A percentile compares a stretch with the other conserved stretches of the same genome.
Conservation (phyloP, 2,888 invertebrate species). For the Mystacides longicornis region DNA sequence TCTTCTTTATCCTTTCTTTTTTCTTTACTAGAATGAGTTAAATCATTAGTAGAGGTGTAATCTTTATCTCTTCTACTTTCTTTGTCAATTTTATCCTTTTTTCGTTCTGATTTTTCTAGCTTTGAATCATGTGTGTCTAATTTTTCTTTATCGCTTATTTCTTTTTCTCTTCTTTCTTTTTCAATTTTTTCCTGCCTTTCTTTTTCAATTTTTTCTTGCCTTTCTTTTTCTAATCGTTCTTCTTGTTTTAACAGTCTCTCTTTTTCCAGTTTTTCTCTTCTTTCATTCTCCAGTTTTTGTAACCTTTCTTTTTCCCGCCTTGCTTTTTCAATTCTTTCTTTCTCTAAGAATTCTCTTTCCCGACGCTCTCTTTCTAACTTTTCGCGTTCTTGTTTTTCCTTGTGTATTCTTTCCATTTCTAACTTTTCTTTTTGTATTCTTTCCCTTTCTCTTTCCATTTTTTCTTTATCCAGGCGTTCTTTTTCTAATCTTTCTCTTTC, state of each 20-base stretch:
- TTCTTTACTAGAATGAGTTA: slow-evolving; percentile 19
- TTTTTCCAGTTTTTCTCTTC: slow-evolving; percentile 31
- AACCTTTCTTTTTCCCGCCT: slow-evolving; percentile 37
- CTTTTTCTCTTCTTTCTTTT: slow-evolving; percentile 37
- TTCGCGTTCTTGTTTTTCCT: slow-evolving; percentile 33
- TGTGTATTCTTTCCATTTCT: slow-evolving; percentile 30
- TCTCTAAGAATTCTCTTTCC: slow-evolving; percentile 35
- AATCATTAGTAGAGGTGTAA: slow-evolving; percentile 28
- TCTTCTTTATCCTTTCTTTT: slow-evolving; percentile 27
- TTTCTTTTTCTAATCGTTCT: slow-evolving; percentile 37
- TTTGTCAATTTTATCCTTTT: slow-evolving; percentile 33
- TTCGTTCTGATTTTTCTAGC: slow-evolving; percentile 26
- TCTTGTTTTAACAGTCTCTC: slow-evolving; percentile 24
- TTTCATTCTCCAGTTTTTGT: slow-evolving; percentile 37
- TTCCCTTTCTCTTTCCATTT: slow-evolving; percentile 35
- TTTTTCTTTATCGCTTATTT: slow-evolving; percentile 36
- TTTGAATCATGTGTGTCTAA: slow-evolving; percentile 26
- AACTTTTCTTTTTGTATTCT: slow-evolving; percentile 30
- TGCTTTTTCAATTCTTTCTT: slow-evolving; percentile 36
- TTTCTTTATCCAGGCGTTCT: slow-evolving; percentile 38
- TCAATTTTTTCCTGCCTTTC: slow-evolving; percentile 36
- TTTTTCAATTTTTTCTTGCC: slow-evolving; percentile 39
- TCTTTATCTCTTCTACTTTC: slow-evolving; percentile 32
- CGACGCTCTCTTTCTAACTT: slow-evolving; percentile 34
- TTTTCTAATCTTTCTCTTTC: slow-evolving; percentile 31